A percentile compares a stretch with the other conserved stretches of the same genome.
Evolutionary conservation across 2,797 vertebrate genomes (phyloP).

Genomic region (Iguana delicatissima): DNA sequence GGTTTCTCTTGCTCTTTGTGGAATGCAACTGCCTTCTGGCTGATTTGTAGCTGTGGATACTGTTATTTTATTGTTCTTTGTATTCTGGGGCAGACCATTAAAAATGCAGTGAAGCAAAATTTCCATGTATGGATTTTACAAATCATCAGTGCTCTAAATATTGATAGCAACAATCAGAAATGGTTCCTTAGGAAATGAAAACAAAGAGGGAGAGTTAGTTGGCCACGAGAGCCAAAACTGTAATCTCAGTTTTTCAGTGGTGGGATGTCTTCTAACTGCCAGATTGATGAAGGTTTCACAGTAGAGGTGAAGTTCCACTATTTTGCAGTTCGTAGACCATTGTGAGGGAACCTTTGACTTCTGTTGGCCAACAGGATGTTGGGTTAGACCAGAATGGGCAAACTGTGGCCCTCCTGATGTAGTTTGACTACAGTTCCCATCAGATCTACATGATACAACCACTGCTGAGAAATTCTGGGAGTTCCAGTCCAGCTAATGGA

Average conservation of each 20-base stretch:
- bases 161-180: not conserved
- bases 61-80: not conserved
- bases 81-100: not conserved
- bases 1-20: not conserved
- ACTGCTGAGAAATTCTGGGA: not conserved
- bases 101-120: slow-evolving; percentile 27
- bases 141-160: not conserved
- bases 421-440: not conserved
- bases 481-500: not conserved
- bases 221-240: not conserved
- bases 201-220: not conserved
- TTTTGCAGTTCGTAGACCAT: not conserved
- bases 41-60: slow-evolving; percentile 6
- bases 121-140: not conserved
- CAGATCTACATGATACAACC: not conserved
- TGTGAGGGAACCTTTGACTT: not conserved
- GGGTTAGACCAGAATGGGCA: not conserved
- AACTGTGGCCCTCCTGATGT: not conserved
- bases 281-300: not conserved
- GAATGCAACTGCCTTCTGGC: not conserved
- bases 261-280: not conserved
- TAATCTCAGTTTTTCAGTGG: not conserved
- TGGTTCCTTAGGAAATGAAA: not conserved
- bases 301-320: not conserved
- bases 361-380: not conserved